Conservation (phyloP, 2,113 vertebrate genomes). For the Psephotus haematonotus region DNA sequence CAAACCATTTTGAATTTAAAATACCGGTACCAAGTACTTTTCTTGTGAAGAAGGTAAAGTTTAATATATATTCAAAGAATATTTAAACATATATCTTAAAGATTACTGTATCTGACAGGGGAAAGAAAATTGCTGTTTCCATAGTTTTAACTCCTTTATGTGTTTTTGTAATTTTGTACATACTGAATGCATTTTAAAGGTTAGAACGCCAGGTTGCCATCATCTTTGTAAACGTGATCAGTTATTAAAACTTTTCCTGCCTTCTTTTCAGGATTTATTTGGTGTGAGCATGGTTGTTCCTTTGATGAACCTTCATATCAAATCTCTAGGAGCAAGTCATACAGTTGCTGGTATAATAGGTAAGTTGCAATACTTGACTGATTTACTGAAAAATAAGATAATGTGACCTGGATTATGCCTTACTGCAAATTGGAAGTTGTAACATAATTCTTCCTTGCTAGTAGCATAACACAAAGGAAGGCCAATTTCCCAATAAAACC, state of each 20-base stretch:
- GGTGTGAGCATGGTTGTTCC: constrained; percentile 97
- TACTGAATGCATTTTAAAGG: neutral
- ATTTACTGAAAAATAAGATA: neutral
- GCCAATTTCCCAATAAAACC: neutral
- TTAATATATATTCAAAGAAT: neutral
- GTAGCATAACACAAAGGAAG: neutral
- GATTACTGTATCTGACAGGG: neutral
- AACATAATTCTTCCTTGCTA: neutral
- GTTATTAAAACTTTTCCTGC: neutral
- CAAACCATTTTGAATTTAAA: neutral
- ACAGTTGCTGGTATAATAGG: constrained; percentile 90
- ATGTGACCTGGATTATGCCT: neutral
- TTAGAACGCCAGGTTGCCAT: neutral
- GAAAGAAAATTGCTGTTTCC: neutral
- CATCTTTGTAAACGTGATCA: neutral
- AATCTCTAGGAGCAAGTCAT: constrained; percentile 90
- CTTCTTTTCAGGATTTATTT: constrained; percentile 88
- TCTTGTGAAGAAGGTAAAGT: neutral
- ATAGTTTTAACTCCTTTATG: neutral
- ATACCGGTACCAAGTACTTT: neutral
- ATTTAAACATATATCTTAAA: neutral
- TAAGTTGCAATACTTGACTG: constrained; percentile 57
- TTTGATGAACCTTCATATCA: constrained; percentile 89
- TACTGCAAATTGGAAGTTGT: neutral
- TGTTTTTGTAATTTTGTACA: neutral